These are phyloP conservation scores for Tilapia sparmanii DNA, from an alignment of 2,113 vertebrate species.

Conservation along the genomic window DNA sequence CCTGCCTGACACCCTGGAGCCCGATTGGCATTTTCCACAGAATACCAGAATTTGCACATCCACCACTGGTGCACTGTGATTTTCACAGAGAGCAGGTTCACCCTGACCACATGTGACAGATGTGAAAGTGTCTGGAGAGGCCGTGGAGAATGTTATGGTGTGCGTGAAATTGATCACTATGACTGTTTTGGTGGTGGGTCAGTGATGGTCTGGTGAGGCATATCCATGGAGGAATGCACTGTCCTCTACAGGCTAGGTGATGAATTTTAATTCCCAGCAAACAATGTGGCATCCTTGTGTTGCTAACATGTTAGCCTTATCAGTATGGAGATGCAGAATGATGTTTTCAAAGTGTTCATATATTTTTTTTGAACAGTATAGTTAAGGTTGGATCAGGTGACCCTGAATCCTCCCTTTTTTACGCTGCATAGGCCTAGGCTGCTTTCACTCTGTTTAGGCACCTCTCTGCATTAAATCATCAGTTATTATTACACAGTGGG, in stretches of 20 bases:
- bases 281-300: background rate
- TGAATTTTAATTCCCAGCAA: fast-evolving
- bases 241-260: background rate
- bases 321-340: background rate
- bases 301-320: background rate
- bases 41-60: background rate
- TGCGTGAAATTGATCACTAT: background rate
- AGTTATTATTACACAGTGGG: background rate
- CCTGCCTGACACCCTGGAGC: background rate
- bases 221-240: background rate
- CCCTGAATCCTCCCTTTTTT: background rate
- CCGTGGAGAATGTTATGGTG: fast-evolving
- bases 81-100: background rate
- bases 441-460: background rate
- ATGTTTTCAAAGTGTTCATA: background rate
- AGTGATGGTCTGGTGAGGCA: background rate
- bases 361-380: background rate
- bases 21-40: background rate
- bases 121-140: background rate
- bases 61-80: background rate
- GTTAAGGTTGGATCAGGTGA: background rate
- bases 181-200: background rate
- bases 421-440: background rate
- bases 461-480: background rate
- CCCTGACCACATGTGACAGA: background rate